phyloP scores from a whole-genome alignment of 2,113 vertebrate genomes.

The Eubucco bourcierii region DNA sequence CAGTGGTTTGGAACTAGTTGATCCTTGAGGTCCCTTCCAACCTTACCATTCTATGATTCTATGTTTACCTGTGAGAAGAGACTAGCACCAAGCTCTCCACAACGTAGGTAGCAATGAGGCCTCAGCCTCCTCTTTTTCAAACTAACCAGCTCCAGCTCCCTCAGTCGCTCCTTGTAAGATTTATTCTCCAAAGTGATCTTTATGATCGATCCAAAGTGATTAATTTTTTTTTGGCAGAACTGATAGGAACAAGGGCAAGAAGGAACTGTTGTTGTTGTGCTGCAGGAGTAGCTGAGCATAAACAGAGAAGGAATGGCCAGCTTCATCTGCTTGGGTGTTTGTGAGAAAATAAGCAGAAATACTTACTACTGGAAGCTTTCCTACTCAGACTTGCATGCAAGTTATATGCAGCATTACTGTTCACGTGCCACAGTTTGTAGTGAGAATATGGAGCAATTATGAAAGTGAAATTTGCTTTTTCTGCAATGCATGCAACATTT shows the following conservation, averaged over 20 bases:
- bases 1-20: too few relatives aligned
- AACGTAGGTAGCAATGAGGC: too few relatives aligned
- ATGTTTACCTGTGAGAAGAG: too few relatives aligned
- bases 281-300: not conserved
- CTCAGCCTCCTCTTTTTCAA: too few relatives aligned
- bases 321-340: not conserved
- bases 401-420: not conserved
- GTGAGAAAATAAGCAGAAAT: conserved; percentile 14
- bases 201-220: too few relatives aligned
- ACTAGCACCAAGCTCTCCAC: too few relatives aligned
- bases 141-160: too few relatives aligned
- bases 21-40: too few relatives aligned
- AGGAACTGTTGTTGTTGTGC: not conserved
- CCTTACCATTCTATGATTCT: too few relatives aligned
- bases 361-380: not conserved
- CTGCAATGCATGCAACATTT: conserved; percentile 48
- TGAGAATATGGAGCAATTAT: conserved; percentile 4
- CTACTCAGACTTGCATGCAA: not conserved
- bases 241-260: not conserved
- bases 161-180: too few relatives aligned
- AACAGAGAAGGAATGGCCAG: not conserved
- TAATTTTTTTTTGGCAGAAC: not conserved
- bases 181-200: too few relatives aligned
- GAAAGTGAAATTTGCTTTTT: conserved; percentile 55
- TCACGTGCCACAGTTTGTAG: not conserved